Percentiles rank a stretch among this genome's conserved stretches.
Evolutionary conservation across 2,888 invertebrate species (phyloP).

Genomic region (Slavum lentiscoides): DNA sequence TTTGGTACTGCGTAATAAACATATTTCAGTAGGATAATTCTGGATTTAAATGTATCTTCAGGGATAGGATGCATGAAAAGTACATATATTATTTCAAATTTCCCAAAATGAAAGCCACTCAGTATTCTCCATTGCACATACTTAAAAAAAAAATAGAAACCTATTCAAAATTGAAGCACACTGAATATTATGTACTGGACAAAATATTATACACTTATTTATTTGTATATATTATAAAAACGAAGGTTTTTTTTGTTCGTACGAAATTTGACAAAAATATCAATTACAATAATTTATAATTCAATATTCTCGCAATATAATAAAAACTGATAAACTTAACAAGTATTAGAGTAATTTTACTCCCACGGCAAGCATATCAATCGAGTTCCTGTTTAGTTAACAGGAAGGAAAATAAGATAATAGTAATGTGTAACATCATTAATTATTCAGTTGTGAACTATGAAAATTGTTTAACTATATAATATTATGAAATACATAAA

Average conservation of each 20-base stretch:
- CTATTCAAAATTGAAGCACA: too few relatives aligned
- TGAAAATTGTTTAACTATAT: not conserved
- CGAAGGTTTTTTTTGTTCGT: not conserved
- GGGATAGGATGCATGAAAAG: too few relatives aligned
- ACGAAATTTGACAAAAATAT: not conserved
- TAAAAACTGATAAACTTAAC: conserved; percentile 19
- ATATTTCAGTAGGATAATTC: too few relatives aligned
- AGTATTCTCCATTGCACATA: too few relatives aligned
- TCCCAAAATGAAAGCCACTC: too few relatives aligned
- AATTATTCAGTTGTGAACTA: conserved; percentile 2
- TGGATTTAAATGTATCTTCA: too few relatives aligned
- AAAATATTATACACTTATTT: too few relatives aligned
- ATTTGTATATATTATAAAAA: too few relatives aligned
- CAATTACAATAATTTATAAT: not conserved
- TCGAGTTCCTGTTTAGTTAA: conserved; percentile 44
- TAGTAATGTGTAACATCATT: not conserved
- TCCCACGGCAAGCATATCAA: conserved; percentile 33
- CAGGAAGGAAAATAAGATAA: conserved; percentile 49
- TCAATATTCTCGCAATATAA: not conserved
- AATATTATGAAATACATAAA: not conserved
- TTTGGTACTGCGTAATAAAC: too few relatives aligned
- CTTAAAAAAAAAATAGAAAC: too few relatives aligned
- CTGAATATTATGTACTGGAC: too few relatives aligned
- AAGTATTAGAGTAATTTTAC: conserved; percentile 11
- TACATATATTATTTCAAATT: too few relatives aligned